These are phyloP conservation scores for Mesorhabditis spiculigera DNA, from an alignment of 2,888 invertebrate genomes.

Conservation along the genomic window DNA sequence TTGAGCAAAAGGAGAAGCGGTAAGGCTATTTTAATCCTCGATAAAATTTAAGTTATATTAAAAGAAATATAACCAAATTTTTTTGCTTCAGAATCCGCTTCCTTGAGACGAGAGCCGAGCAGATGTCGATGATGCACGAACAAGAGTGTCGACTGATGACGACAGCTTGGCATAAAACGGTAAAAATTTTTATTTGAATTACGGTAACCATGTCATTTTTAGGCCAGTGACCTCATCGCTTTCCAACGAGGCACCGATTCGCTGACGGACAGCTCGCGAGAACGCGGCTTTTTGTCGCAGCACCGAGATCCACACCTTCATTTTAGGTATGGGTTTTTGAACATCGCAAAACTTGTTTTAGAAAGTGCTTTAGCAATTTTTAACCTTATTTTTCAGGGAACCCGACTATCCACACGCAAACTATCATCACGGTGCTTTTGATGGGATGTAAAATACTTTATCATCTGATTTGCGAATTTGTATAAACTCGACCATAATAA, in stretches of 20 bases:
- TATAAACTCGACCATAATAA: too few relatives aligned
- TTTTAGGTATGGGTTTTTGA: background rate
- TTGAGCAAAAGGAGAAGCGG: slow-evolving; percentile 6
- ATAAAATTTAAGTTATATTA: background rate
- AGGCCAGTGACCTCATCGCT: slow-evolving; percentile 1
- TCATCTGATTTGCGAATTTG: too few relatives aligned
- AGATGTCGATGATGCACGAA: slow-evolving; percentile 19
- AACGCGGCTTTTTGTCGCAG: background rate
- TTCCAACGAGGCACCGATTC: slow-evolving; percentile 5
- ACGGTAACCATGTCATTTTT: background rate
- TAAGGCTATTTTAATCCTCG: background rate
- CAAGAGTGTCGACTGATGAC: slow-evolving; percentile 36
- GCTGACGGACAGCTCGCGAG: background rate
- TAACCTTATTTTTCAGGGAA: too few relatives aligned
- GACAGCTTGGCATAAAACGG: slow-evolving; percentile 25
- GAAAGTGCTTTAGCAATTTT: too few relatives aligned
- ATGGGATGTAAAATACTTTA: too few relatives aligned
- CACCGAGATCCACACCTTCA: background rate
- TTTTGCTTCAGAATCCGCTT: background rate
- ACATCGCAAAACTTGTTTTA: too few relatives aligned
- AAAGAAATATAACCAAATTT: too few relatives aligned
- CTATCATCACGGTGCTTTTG: too few relatives aligned
- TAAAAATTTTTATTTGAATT: slow-evolving; percentile 13
- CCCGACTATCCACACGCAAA: too few relatives aligned
- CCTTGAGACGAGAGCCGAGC: slow-evolving; percentile 21